These are phyloP conservation scores for Petaurus breviceps DNA, from an alignment of 2,113 vertebrate species.

Conservation along the genomic window DNA sequence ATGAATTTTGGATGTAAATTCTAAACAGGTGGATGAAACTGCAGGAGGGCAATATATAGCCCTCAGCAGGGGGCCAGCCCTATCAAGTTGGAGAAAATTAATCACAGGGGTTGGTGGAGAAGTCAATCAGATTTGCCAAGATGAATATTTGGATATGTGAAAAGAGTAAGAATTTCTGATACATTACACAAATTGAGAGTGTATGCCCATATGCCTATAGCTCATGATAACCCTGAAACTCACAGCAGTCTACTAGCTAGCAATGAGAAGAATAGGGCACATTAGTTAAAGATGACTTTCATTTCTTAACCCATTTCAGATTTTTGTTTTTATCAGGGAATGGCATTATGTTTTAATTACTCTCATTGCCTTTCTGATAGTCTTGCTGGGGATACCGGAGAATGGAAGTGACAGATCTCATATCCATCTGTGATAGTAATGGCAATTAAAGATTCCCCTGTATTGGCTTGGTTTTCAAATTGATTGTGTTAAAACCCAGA, in stretches of 20 bases:
- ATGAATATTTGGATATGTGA: constrained; percentile 71
- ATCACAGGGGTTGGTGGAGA: constrained; percentile 68
- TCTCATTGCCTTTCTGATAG: constrained; percentile 16
- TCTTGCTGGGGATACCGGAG: constrained; percentile 7
- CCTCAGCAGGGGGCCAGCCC: constrained; percentile 73
- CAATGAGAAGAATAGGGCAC: constrained; percentile 28
- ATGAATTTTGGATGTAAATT: constrained; percentile 82
- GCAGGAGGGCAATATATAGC: constrained; percentile 73
- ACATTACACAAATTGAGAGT: constrained; percentile 69
- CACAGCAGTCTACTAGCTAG: constrained; percentile 47
- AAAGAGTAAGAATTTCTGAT: constrained; percentile 70
- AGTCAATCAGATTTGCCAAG: constrained; percentile 80
- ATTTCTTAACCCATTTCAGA: neutral
- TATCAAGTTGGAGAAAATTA: constrained; percentile 75
- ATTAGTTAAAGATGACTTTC: constrained; percentile 59
- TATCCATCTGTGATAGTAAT: no score
- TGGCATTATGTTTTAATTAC: constrained; percentile 35
- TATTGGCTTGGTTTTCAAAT: no score
- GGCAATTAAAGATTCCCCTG: no score
- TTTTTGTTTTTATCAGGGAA: constrained; percentile 30
- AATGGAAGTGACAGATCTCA: constrained; percentile 42
- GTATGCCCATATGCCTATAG: constrained; percentile 34
- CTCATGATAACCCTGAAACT: neutral
- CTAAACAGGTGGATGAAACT: constrained; percentile 83
- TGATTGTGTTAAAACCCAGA: no score